Evolutionary conservation across 1,140 invertebrate genomes (phyloP), one percentile per base, ranked within the genome.

Genomic region (Conus ventricosus): DNA sequence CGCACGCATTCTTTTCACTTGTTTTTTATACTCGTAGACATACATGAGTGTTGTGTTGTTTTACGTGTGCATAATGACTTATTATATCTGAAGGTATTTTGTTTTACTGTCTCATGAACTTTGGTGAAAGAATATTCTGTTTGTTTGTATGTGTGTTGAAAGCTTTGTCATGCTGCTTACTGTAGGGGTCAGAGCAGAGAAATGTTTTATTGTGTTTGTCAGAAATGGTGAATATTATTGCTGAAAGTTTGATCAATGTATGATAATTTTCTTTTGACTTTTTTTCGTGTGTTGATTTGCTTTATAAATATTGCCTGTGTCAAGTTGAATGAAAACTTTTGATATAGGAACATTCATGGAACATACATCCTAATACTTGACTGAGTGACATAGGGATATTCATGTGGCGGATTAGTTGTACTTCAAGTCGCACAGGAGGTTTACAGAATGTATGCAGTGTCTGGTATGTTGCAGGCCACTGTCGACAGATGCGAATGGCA

Each of bases 401-500:
- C 39, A 39, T 39, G 39, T 39, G 39, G 78, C 51, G 15, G 51
- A 81, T 81, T n/a, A 39, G 25, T 27, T 82, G 54, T 39, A 25
- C 8, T 82, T 20, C 7, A 27, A 39, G 51, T 82, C 54, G 2
- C n/a, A 39, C 81, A 4, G 54, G 27, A 27, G 17, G 55, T 51
- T 75, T 27, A 85, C 67, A 75, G 25, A 87, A 25, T 27, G 54
- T 53, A 84, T 84, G 63, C 76, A 54, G 67, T 75, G 27, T 57
- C 23, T 83, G 87, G 55, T 88, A 83, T 89, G 71, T 89, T 90
- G 54, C 89, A 94, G 92, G 91, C 92, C 17, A 93, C 92, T 81
- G 91, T 90, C 67, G 93, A 87, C 93, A 94, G 91, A 87, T 94
- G 17, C 87, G 92, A 60, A 53, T 94, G 60, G 93, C 93, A 76